These are phyloP conservation scores for Hyperoplus lanceolatus DNA, from an alignment of 2,797 vertebrate species.

Conservation along the genomic window DNA sequence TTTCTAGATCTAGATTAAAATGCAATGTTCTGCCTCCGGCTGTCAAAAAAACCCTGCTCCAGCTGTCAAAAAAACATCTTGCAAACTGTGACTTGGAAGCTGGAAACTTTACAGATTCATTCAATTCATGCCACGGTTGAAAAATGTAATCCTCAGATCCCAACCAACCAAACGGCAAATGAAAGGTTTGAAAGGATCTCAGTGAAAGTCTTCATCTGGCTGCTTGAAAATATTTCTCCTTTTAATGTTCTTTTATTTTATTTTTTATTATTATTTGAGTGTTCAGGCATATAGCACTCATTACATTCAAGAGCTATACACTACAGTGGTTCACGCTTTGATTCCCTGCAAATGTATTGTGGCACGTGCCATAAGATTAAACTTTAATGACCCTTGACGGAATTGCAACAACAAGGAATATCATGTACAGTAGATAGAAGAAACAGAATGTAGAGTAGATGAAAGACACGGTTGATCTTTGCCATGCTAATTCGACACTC, in stretches of 20 bases:
- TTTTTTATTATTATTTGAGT: neutral
- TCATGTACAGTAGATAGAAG: constrained; percentile 40
- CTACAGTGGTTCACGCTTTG: constrained; percentile 26
- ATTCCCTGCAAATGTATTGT: constrained; percentile 17
- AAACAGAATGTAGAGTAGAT: constrained; percentile 39
- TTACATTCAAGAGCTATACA: neutral
- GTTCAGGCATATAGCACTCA: neutral
- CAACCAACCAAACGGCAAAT: constrained; percentile 39
- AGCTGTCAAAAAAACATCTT: constrained; percentile 54
- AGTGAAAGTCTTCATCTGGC: neutral
- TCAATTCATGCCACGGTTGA: constrained; percentile 30
- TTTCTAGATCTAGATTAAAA: constrained; percentile 64
- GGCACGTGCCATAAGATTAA: constrained; percentile 38
- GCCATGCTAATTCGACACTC: constrained; percentile 38
- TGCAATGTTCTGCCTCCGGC: constrained; percentile 31
- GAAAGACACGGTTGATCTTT: constrained; percentile 45
- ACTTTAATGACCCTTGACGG: constrained; percentile 57
- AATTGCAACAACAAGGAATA: constrained; percentile 32
- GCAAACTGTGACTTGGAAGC: constrained; percentile 47
- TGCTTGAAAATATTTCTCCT: neutral
- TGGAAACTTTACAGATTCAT: constrained; percentile 34
- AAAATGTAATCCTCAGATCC: constrained; percentile 50
- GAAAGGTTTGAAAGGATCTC: constrained; percentile 14
- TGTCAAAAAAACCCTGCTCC: constrained; percentile 50
- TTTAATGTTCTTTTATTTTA: too few relatives aligned